Evolutionary conservation across 2,888 invertebrate genomes (phyloP), one percentile per base, ranked within the genome.

Genomic region (Trileptium ribeirensis): DNA sequence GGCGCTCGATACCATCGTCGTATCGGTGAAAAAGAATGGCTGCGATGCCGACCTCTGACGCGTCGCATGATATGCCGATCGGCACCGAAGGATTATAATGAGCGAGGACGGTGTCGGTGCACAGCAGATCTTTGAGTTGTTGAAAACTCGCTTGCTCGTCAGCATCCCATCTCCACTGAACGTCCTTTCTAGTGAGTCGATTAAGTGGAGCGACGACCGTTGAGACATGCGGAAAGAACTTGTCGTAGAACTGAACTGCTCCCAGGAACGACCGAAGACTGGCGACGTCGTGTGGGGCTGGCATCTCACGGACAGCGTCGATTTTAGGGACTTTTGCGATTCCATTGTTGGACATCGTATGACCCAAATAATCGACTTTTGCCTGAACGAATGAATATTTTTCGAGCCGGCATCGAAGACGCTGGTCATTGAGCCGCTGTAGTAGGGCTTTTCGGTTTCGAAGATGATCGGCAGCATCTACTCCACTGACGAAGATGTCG

Each of bases 31-130:
- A 77, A 67, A 82, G 81, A 1, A 86, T 84, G 8, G 86, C 74
- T 0, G 85, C 86, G 19, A 85, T 19, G 2, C 83, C 84, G 36
- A 79, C 77, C 0, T 82, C 86, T 8, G 86, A 87, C 0, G 89
- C 88, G 84, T 89, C 89, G 78, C 86, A 86, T 0, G 87, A 84
- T 1, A 89, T 64, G 19, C 81, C 81, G 0, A 89, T 34, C 39
- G 84, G 85, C 34, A 83, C 77, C 34, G 79, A 70, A 0, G 82
- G 83, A 70, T 87, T 84, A 81, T 85, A 87, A 80, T 87, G 84
- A 36, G 82, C 83, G 2, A 86, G 79, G 0, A 86, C 51, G 51
- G 24, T 51, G 51, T 83, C 33, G 82, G 39, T 24, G 84, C 82
- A 82, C 15, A 86, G 82, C 51, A 83, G 39, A 31, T 78, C 24